Percentiles rank a stretch among this genome's conserved stretches.
Evolutionary conservation across 64 coral and sea anemone species (phyloP).

Genomic region (Porites lutea): DNA sequence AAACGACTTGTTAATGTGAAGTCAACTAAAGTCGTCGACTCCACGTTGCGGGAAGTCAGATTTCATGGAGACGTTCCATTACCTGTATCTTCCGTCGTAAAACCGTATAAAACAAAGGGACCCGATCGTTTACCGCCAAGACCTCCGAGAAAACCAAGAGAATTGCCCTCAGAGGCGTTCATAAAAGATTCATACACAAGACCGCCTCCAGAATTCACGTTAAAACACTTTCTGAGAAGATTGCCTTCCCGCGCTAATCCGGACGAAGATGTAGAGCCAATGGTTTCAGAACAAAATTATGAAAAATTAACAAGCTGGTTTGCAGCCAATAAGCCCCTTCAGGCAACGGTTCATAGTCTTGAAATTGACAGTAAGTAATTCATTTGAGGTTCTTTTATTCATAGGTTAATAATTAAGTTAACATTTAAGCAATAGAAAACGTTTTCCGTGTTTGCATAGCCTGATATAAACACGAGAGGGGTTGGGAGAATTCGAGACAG

Average conservation of each 20-base stretch:
- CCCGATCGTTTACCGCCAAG: slow-evolving; percentile 78
- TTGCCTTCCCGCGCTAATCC: slow-evolving; percentile 23
- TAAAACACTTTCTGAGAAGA: slow-evolving; percentile 64
- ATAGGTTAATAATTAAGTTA: too few relatives aligned
- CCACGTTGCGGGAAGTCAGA: background rate
- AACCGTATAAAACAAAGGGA: slow-evolving; percentile 70
- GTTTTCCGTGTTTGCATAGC: too few relatives aligned
- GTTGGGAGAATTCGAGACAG: too few relatives aligned
- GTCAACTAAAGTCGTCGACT: background rate
- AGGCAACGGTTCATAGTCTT: slow-evolving; percentile 79
- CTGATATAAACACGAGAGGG: too few relatives aligned
- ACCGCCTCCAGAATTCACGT: slow-evolving; percentile 80
- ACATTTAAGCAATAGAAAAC: too few relatives aligned
- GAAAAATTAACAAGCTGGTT: slow-evolving; percentile 89
- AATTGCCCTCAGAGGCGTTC: slow-evolving; percentile 69
- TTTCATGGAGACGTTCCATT: slow-evolving; percentile 55
- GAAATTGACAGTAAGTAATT: slow-evolving; percentile 86
- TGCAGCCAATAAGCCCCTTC: slow-evolving; percentile 57
- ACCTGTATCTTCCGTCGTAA: slow-evolving; percentile 58
- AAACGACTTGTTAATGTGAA: background rate
- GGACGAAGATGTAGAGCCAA: slow-evolving; percentile 30
- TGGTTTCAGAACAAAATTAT: slow-evolving; percentile 87
- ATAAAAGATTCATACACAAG: slow-evolving; percentile 66
- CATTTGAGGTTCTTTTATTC: background rate
- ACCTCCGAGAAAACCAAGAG: slow-evolving; percentile 79